Base-by-base conservation (phyloP, 2,797 vertebrate genomes). In the Rhadinocentrus ornatus region DNA sequence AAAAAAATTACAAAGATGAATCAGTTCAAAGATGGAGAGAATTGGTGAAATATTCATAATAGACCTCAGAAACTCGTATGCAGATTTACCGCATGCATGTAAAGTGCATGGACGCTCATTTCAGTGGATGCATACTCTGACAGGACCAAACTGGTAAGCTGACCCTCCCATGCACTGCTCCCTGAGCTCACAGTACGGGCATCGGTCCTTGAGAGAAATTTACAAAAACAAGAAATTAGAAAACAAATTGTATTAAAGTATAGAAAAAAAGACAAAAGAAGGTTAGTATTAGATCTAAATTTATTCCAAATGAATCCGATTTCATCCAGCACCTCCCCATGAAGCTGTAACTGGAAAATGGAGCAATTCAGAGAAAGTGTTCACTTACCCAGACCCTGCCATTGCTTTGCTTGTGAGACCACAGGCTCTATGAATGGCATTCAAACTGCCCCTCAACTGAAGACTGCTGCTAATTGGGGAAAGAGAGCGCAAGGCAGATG, bases 41-140 rank as follows among this genome's bases (percentile, higher is more conserved):
- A 48, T 65, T 12, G 39, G n/a, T n/a, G 6, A 71, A 24, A 69
- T 58, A 41, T 26, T 60, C 3, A 46, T 6, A 22, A 26, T 31
- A 34, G 8, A 4, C 41, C 24, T 39, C 26, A 41, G 22, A 4
- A 9, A 35, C 15, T 22, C 31, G 54, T n/a, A 39, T 9, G 2
- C 2, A 44, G 8, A 52, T 52, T 93, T 91, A 98, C 98, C 96
- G 99, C 97, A 1, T 99, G 98, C 92, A 99, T 98, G 87, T 97
- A 98, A 82, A 99, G 93, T 11, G 97, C 97, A 0, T 99, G 98
- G 74, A 99, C 95, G 90, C 98, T 99, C 97, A 99, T 99, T 89
- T 99, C 97, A 0, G 96, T 99, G 53, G 97, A 99, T 10, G 98
- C 97, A 0, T 98, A 99, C 80, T 99, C 98, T 0, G 97, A 99